These are phyloP conservation scores for Sebastes jordani DNA, from an alignment of 2,797 vertebrate species.

Conservation along the genomic window DNA sequence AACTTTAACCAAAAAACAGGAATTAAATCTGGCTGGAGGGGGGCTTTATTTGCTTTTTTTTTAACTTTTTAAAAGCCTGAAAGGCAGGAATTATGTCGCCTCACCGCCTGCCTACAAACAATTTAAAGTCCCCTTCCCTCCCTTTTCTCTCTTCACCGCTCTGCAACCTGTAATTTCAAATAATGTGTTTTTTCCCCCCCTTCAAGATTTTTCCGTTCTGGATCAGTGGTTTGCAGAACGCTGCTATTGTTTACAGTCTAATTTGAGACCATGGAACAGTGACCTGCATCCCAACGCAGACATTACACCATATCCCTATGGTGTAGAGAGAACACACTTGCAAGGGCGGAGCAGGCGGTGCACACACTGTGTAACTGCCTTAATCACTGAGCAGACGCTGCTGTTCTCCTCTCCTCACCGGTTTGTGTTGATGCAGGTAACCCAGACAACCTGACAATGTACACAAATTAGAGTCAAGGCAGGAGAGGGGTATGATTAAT, in stretches of 20 bases:
- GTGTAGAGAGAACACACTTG: neutral
- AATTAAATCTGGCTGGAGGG: neutral
- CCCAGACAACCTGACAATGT: slow-evolving; percentile 71
- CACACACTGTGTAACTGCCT: slow-evolving; percentile 26
- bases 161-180: slow-evolving; percentile 34
- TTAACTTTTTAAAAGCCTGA: neutral
- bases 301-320: slow-evolving; percentile 10
- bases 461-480: slow-evolving; percentile 68
- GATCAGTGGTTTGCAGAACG: slow-evolving; percentile 19
- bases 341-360: slow-evolving; percentile 23
- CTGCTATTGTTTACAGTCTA: slow-evolving; percentile 53
- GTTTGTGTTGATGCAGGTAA: slow-evolving; percentile 55
- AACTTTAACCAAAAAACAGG: too few species aligned
- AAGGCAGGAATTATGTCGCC: slow-evolving; percentile 1
- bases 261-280: slow-evolving; percentile 35
- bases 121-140: neutral
- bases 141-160: neutral
- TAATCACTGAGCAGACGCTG: slow-evolving; percentile 22
- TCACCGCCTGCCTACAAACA: neutral
- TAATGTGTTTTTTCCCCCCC: neutral
- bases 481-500: slow-evolving; percentile 69
- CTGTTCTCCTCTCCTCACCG: slow-evolving; percentile 3
- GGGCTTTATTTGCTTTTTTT: neutral
- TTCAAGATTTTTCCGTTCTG: neutral
- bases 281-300: slow-evolving; percentile 57